phyloP scores from a whole-genome alignment of 1,140 invertebrate species.

The Homarus americanus region DNA sequence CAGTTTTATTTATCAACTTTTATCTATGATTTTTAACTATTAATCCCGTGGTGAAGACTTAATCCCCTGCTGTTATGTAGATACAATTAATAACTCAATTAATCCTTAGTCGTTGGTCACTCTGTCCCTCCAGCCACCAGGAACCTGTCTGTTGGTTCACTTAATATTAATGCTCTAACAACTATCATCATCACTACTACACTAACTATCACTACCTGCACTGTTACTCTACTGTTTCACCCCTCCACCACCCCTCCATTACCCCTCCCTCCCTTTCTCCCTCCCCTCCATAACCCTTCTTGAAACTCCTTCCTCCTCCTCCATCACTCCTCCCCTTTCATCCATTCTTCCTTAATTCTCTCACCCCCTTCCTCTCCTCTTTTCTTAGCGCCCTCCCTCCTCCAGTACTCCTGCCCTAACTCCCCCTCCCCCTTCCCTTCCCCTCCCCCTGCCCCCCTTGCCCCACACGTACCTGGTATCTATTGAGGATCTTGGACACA shows the following conservation, averaged over 20 bases:
- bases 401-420: too few species aligned
- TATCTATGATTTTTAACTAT: too few species aligned
- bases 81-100: too few species aligned
- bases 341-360: too few species aligned
- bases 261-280: background rate
- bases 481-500: conserved; percentile 80
- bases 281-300: background rate
- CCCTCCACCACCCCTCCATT: background rate
- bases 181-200: too few species aligned
- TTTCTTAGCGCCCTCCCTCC: background rate
- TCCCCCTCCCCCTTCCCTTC: background rate
- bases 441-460: background rate
- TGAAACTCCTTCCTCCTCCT: background rate
- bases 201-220: background rate
- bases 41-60: too few species aligned
- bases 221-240: background rate
- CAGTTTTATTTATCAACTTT: too few species aligned
- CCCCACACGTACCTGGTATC: conserved; percentile 65
- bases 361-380: background rate
- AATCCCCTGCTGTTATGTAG: too few species aligned
- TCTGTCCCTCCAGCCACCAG: too few species aligned
- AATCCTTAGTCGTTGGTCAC: too few species aligned
- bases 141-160: too few species aligned
- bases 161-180: too few species aligned
- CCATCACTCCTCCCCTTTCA: background rate